Base-by-base conservation (phyloP, 2,113 vertebrate genomes). In the Mesoclemmys tuberculata region DNA sequence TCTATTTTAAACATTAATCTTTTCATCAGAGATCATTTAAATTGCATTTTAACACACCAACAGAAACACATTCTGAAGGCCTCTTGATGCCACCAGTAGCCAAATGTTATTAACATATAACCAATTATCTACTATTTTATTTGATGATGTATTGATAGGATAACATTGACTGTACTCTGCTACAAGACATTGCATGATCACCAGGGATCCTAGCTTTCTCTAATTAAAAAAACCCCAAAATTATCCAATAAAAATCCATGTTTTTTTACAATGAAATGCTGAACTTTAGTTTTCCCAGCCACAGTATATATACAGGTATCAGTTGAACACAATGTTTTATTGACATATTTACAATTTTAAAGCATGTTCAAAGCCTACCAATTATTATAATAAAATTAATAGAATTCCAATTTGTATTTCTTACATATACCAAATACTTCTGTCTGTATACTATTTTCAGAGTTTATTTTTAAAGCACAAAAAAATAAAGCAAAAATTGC, bases 51-150 rank as follows among this genome's bases (percentile, higher is more conserved):
- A 58, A 89, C 75, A 84, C 52, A 61, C 29, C 55, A 12, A 80
- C n/a, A 64, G 4, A 51, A 5, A 41, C 3, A 26, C 3, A 74
- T 31, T 5, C 10, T 16, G 13, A 93, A 83, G 54, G 71, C 4
- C 12, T 44, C 24, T 35, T 5, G 56, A 44, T 10, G 0, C 80
- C 6, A 1, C 16, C 1, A 85, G 16, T 2, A 55, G 24, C 68
- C 82, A 83, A 55, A 12, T 35, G 41, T 35, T 80, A 46, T 68
- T 2, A 58, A 68, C 44, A 46, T 46, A 46, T 77, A 46, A 46
- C 10, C 41, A 77, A 29, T 64, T 41, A 12, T 92, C 85, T 90
- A 29, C 1, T 2, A 31, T 82, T 81, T 22, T n/a, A 54, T 71
- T 71, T 52, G 55, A 21, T 26, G 22, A 85, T 10, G 2, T 48